Base-by-base conservation (phyloP, 2,113 vertebrate genomes). In the Psilopogon haemacephalus region DNA sequence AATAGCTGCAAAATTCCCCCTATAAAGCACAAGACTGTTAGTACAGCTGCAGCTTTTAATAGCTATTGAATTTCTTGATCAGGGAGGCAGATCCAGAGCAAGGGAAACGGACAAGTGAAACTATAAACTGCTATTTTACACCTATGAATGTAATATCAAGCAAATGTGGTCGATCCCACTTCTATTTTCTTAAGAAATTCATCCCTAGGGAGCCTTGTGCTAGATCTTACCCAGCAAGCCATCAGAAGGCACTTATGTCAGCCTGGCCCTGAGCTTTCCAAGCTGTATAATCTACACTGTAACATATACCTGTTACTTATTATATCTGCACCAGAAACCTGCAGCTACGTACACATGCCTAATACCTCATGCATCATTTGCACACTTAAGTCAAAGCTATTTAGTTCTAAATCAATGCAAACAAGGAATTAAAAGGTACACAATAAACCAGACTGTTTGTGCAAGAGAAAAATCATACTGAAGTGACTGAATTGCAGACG, bases 41-140 rank as follows among this genome's bases (percentile, higher is more conserved):
- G 91, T 96, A 96, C 94, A 96, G 95, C 96, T 97, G 96, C 94
- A 95, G 92, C 82, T 95, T 94, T 94, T 96, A 96, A 97, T 91
- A 90, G 88, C 72, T 92, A 94, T 92, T 89, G 84, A 95, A 96
- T 96, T 93, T 94, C 93, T 92, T 93, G 92, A 96, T 92, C 62
- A 65, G 86, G 85, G 89, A 85, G 86, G 78, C 90, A 96, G 81
- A 85, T 95, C 86, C 82, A 89, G 82, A 91, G 92, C 83, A 94
- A 88, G 86, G 88, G 95, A 96, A 96, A 95, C 24, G 79, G 82
- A 87, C 95, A 95, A 97, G 94, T 90, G 88, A 95, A 95, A 95
- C 93, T 78, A 96, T 95, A 96, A 96, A 96, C 83, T 86, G 92
- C 92, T 95, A 90, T 95, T 96, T 96, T 94, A 95, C 95, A 95